phyloP scores from a whole-genome alignment of 1,140 invertebrate species.

The Drosophila nigrodunni region DNA sequence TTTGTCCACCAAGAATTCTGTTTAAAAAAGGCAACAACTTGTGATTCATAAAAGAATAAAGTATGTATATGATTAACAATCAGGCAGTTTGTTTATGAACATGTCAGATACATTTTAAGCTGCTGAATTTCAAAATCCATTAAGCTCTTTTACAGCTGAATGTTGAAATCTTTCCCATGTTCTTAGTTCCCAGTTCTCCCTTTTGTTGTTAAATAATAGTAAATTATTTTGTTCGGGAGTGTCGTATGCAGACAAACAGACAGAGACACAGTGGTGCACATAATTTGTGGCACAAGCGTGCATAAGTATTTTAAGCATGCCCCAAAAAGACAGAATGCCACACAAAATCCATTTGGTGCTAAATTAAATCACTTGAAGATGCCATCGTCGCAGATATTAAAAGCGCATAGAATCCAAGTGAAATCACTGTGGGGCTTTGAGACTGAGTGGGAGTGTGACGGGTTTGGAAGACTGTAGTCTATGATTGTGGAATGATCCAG shows the following conservation, averaged over 20 bases:
- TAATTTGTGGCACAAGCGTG: slow-evolving; percentile 24
- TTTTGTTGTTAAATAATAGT: slow-evolving; percentile 36
- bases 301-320: slow-evolving; percentile 26
- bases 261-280: slow-evolving; percentile 1
- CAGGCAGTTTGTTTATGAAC: slow-evolving; percentile 4
- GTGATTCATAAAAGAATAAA: slow-evolving; percentile 5
- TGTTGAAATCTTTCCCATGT: slow-evolving; percentile 14
- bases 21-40: slow-evolving; percentile 4
- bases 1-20: neutral
- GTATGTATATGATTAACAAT: neutral
- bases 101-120: neutral
- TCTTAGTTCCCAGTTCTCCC: neutral
- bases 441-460: neutral
- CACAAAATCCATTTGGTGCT: slow-evolving; percentile 74
- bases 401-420: slow-evolving; percentile 74
- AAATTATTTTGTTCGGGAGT: slow-evolving; percentile 15
- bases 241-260: too few species aligned
- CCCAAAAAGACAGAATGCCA: slow-evolving; percentile 39
- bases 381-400: slow-evolving; percentile 71
- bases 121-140: too few species aligned
- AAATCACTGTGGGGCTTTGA: slow-evolving; percentile 46
- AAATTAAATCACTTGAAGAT: slow-evolving; percentile 81
- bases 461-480: neutral
- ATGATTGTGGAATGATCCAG: slow-evolving; percentile 17
- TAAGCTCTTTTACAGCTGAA: neutral